Evolutionary conservation across 2,113 vertebrate genomes (phyloP).

Genomic region (Clarias magur): DNA sequence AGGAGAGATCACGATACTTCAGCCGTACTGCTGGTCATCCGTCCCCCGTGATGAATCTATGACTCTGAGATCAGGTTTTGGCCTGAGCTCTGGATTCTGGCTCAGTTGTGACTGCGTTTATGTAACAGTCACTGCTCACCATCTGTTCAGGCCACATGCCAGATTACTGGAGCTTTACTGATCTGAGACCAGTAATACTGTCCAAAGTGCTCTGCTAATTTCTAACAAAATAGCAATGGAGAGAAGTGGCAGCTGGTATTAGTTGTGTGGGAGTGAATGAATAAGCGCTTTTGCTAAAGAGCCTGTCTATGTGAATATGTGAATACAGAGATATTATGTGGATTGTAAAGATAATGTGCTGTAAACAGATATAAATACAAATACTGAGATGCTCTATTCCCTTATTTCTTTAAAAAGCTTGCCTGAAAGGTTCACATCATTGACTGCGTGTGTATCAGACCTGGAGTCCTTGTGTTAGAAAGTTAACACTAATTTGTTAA

Average conservation of each 20-base stretch:
- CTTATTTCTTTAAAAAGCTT: neutral
- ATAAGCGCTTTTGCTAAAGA: constrained; percentile 2
- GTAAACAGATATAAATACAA: neutral
- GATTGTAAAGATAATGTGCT: neutral
- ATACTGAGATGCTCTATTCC: neutral
- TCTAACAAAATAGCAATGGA: constrained; percentile 31
- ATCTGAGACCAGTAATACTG: constrained; percentile 41
- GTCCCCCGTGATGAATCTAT: constrained; percentile 30
- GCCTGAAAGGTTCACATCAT: no score
- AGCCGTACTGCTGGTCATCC: constrained; percentile 31
- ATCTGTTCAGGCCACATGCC: constrained; percentile 51
- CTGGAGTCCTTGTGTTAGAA: neutral
- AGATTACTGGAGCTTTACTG: constrained; percentile 34
- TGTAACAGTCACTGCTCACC: constrained; percentile 48
- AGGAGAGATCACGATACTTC: constrained; percentile 15
- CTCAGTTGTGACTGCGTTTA: constrained; percentile 45
- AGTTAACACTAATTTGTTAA: neutral
- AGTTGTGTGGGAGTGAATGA: constrained; percentile 33
- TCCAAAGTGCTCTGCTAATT: constrained; percentile 23
- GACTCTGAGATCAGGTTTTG: constrained; percentile 52
- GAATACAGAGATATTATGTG: neutral
- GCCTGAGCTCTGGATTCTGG: constrained; percentile 24
- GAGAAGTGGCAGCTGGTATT: constrained; percentile 15
- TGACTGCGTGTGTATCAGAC: neutral
- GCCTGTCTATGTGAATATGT: neutral